A percentile compares a stretch with the other conserved stretches of the same genome.
phyloP scores from a whole-genome alignment of 2,113 vertebrate species.

The Gavialis gangeticus region DNA sequence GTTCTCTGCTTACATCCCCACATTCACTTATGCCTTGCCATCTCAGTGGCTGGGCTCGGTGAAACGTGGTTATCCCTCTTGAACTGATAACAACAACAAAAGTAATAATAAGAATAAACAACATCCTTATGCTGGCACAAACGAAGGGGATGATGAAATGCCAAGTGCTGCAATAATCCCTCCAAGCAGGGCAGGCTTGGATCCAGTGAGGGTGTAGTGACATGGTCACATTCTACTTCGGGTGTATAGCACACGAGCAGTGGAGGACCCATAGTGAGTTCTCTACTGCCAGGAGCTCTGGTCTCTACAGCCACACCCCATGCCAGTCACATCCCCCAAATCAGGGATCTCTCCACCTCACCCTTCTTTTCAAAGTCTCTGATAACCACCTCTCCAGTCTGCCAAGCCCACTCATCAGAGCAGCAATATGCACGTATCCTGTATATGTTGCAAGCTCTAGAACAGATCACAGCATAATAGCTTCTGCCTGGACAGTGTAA shows the following conservation, averaged over 20 bases:
- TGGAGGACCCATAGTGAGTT: too few species aligned
- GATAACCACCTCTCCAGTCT: background rate
- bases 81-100: background rate
- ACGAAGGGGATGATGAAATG: background rate
- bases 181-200: background rate
- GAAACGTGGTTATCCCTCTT: background rate
- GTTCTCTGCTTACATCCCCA: conserved; percentile 26
- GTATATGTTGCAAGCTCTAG: background rate
- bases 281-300: too few species aligned
- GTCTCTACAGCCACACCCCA: too few species aligned
- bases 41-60: background rate
- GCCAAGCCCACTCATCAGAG: background rate
- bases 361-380: too few species aligned
- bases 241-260: too few species aligned
- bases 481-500: background rate
- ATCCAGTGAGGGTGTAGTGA: too few species aligned
- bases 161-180: background rate
- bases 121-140: too few species aligned
- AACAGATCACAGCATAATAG: background rate
- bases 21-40: background rate
- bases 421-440: background rate
- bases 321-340: too few species aligned
- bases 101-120: too few species aligned
- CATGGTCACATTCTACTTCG: too few species aligned
- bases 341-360: too few species aligned